Evolutionary conservation across 1,140 invertebrate species (phyloP), one percentile per base, ranked within the genome.

Genomic region (Coenobita brevimanus): DNA sequence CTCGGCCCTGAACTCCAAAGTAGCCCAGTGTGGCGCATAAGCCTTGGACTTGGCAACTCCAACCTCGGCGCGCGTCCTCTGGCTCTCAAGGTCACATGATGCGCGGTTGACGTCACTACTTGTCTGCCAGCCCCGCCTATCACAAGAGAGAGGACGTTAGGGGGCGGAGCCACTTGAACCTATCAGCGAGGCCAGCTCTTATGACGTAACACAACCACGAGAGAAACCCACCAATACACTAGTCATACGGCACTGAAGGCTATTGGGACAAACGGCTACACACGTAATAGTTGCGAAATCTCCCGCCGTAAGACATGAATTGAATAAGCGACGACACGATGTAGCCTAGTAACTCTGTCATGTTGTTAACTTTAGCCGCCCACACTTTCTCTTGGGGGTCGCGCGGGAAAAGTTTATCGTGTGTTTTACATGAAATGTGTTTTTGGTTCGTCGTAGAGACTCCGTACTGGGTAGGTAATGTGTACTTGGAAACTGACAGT

Each of bases 51-150:
- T 50, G 6, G 46, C 46, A 50, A 50, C 46, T 50, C 46, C 17
- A 50, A 8, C 46, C 6, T 50, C 46, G 46, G 69, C 64, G 82
- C 71, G 82, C 82, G 82, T 76, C 71, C 54, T 76, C 71, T 41
- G 54, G 50, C 71, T 60, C 69, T 76, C 82, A 85, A 85, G 82
- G 82, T 85, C 82, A 85, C 82, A 85, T 85, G 82, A 85, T 85
- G 82, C 82, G 82, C 82, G 50, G 82, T 21, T 76, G 82, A 85
- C 82, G 71, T 85, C 82, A 85, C 73, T 57, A 69, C 71, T 85
- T 76, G 82, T 46, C 82, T 76, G 38, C 71, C 50, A 33, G 54
- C 30, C 57, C 69, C 57, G 33, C 82, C 82, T 27, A 85, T 85
- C 71, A 76, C 50, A 21, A 64, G 36, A 43, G 69, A n/a, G 81